Base-by-base conservation (phyloP, 2,888 invertebrate genomes). In the Drosophila neonasuta region DNA sequence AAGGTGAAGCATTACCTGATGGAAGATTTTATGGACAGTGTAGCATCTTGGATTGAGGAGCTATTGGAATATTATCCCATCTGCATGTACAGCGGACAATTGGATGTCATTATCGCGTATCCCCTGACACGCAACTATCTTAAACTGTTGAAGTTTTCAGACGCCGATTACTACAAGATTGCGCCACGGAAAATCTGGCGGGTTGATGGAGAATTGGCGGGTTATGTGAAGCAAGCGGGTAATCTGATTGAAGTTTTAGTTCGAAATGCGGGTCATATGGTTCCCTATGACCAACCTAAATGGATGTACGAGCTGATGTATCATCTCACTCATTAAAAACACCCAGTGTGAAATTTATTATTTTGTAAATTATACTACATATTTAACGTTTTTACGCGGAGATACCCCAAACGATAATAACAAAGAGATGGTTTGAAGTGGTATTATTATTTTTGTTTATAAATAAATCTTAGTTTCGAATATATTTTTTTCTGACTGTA, bases 21-120 rank as follows among this genome's bases (percentile, higher is more conserved):
- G 71, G 91, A 92, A 42, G 97, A 98, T 89, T 92, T 97, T 0
- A 95, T 97, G 95, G 93, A 96, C 82, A 95, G 95, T 0, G 94
- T 96, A 7, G 95, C 95, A 10, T 93, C 93, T 0, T 94, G 94
- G 93, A 91, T 96, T 55, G 92, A 93, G 0, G 94, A 94, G 77
- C 90, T 96, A 0, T 88, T 96, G 1, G 92, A 94, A 34, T 90
- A 94, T 77, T 88, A 87, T 42, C 84, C 75, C 5, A 86, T 97
- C 17, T 92, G 97, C 45, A 92, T 97, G 61, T 98, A 97, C 89
- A 97, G 95, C 88, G 98, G 98, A 0, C 97, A 98, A 88, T 89
- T 98, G 72, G 98, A 98, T 89, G 95, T 98, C 11, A 96, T 97
- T 70, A 95, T 97, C 0, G 96, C 97, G 0, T 96, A 97, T 90